phyloP scores from a whole-genome alignment of 2,113 vertebrate species.

The Thalassoma bifasciatum region DNA sequence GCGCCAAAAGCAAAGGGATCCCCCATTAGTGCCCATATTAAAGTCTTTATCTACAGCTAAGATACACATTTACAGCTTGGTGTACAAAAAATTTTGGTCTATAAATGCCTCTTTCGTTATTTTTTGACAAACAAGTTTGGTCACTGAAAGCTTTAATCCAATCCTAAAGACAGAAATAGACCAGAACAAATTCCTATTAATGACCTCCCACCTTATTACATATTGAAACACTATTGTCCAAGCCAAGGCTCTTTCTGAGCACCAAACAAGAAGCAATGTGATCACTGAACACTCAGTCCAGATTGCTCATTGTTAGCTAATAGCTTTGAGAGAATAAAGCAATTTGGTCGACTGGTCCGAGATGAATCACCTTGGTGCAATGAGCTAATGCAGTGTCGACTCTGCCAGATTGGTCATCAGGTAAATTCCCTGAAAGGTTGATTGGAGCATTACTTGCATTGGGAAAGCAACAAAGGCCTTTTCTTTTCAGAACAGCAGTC shows the following conservation, averaged over 20 bases:
- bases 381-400: constrained; percentile 1
- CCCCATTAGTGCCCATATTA: too few relatives aligned
- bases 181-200: constrained; percentile 10
- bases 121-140: too few relatives aligned
- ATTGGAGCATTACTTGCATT: not conserved
- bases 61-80: too few relatives aligned
- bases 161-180: not conserved
- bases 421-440: constrained; percentile 8
- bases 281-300: not conserved
- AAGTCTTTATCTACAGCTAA: too few relatives aligned
- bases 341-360: constrained; percentile 14
- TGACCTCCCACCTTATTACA: constrained; percentile 39
- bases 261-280: constrained; percentile 21
- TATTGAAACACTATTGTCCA: constrained; percentile 18
- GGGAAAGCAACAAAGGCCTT: not conserved
- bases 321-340: constrained; percentile 37
- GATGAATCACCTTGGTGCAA: constrained; percentile 50
- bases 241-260: constrained; percentile 21
- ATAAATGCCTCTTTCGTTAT: too few relatives aligned
- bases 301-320: constrained; percentile 40
- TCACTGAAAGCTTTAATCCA: too few relatives aligned
- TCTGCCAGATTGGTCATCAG: constrained; percentile 25
- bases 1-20: too few relatives aligned
- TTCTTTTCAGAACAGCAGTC: constrained; percentile 1
- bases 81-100: too few relatives aligned